Base-by-base conservation (phyloP, 2,113 vertebrate species). In the Eudyptes chrysolophus region DNA sequence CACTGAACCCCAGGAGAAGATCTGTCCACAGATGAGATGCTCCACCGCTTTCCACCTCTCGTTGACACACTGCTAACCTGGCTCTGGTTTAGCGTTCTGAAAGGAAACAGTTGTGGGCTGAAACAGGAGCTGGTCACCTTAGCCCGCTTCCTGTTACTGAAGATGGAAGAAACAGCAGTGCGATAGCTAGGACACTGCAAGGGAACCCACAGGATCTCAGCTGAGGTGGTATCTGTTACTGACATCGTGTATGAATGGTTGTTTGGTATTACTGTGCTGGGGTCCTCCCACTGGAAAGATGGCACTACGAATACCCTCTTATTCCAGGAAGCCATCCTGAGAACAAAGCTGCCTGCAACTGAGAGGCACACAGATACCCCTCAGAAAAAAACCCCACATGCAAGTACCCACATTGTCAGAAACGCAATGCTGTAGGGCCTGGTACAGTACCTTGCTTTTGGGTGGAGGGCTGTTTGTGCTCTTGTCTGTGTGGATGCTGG, bases 391-490 rank as follows among this genome's bases (percentile, higher is more conserved):
- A 42, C 3, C 40, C 4, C 44, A 64, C 64, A 71, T 16, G 46
- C 46, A 83, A 60, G 38, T 36, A 68, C 32, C 36, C 25, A 70
- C 17, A 6, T 2, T 57, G 17, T 46, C 29, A 48, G 52, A 64
- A 77, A 85, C 0, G 0, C 18, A 40, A 13, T 6, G 38, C 30
- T 62, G 52, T 42, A 51, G 38, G 34, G 61, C 42, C 29, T n/a
- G 52, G 87, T 99, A 99, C 99, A 84, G 95, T 99, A 99, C 99
- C 99, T 99, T 99, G 98, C 97, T 98, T 98, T 99, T 99, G 98
- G 98, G 98, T 72, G 98, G 99, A 32, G 99, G 99, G 96, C 99
- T 99, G 98, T 96, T 99, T 98, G 99, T 99, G 98, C 98, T 98
- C 98, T 99, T 99, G 97, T 99, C 99, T 62, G 98, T 98, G 92